These are phyloP conservation scores for Tinea semifulvella DNA, from an alignment of 2,888 invertebrate genomes.

Conservation along the genomic window DNA sequence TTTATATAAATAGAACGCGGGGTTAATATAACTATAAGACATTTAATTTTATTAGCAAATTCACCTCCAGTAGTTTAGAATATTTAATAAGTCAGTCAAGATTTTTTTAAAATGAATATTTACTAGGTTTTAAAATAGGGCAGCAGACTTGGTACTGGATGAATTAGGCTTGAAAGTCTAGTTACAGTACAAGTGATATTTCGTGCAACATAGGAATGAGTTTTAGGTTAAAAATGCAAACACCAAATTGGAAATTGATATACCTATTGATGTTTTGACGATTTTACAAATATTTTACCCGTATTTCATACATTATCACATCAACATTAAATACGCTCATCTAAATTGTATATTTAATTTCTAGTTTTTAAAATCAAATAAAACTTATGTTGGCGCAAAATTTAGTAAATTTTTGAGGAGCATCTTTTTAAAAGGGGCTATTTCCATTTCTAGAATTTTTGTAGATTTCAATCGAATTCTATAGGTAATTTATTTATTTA, in stretches of 20 bases:
- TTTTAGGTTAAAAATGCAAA: conserved; percentile 25
- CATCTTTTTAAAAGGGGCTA: too few relatives aligned
- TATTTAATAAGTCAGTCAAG: too few relatives aligned
- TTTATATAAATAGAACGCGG: too few relatives aligned
- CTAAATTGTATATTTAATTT: conserved; percentile 33
- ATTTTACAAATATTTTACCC: conserved; percentile 12
- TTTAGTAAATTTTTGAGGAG: background rate
- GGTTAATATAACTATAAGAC: too few relatives aligned
- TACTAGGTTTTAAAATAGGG: too few relatives aligned
- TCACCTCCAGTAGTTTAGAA: too few relatives aligned
- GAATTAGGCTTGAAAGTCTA: too few relatives aligned
- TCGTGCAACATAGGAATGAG: background rate
- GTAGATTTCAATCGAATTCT: background rate
- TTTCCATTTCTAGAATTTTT: background rate
- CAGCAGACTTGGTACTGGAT: too few relatives aligned
- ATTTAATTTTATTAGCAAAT: too few relatives aligned
- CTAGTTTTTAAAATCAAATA: background rate
- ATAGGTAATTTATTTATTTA: background rate
- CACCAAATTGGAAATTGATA: conserved; percentile 21
- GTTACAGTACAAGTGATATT: too few relatives aligned
- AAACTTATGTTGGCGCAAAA: background rate
- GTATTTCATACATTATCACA: conserved; percentile 7
- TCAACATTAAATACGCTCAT: conserved; percentile 40
- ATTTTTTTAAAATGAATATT: too few relatives aligned
- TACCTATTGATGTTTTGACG: conserved; percentile 13